Percentiles rank a stretch among this genome's conserved stretches.
Conservation (phyloP, 2,113 vertebrate species). For the Caranx melampygus region DNA sequence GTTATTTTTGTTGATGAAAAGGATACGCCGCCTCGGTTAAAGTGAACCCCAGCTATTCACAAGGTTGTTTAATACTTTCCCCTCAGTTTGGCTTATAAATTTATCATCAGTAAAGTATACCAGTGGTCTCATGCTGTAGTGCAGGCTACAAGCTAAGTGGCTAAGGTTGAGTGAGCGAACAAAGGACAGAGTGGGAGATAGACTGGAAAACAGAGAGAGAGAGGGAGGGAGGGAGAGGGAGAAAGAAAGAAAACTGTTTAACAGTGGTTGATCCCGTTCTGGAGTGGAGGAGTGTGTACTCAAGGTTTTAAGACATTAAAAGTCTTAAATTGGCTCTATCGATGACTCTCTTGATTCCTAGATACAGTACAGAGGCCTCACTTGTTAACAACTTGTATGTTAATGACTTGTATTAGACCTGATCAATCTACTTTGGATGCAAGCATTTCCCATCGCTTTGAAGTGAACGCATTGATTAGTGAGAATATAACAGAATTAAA, state of each 20-base stretch:
- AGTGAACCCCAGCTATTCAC: constrained; percentile 78
- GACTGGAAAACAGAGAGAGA: constrained; percentile 16
- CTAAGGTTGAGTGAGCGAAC: constrained; percentile 51
- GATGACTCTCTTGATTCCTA: constrained; percentile 78
- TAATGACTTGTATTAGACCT: constrained; percentile 84
- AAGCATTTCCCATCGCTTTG: constrained; percentile 80
- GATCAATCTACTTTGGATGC: constrained; percentile 81
- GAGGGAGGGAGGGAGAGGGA: constrained; percentile 3
- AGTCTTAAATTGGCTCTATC: constrained; percentile 77
- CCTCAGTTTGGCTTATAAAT: constrained; percentile 85
- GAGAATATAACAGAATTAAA: constrained; percentile 82
- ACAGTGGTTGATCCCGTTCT: constrained; percentile 56
- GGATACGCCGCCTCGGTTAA: constrained; percentile 78
- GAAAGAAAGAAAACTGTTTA: constrained; percentile 47
- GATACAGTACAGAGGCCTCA: constrained; percentile 79
- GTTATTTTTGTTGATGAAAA: constrained; percentile 88
- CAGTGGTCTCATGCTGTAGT: constrained; percentile 72
- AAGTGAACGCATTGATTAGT: constrained; percentile 80
- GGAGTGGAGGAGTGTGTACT: constrained; percentile 57
- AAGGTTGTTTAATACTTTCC: constrained; percentile 81
- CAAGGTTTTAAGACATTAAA: constrained; percentile 77
- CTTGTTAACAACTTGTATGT: constrained; percentile 86
- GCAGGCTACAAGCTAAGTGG: constrained; percentile 78
- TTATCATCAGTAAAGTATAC: constrained; percentile 82
- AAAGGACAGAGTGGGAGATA: constrained; percentile 15